A percentile compares a stretch with the other conserved stretches of the same genome.
Evolutionary conservation across 2,113 vertebrate genomes (phyloP).

Genomic region (Emydocephalus ijimae): DNA sequence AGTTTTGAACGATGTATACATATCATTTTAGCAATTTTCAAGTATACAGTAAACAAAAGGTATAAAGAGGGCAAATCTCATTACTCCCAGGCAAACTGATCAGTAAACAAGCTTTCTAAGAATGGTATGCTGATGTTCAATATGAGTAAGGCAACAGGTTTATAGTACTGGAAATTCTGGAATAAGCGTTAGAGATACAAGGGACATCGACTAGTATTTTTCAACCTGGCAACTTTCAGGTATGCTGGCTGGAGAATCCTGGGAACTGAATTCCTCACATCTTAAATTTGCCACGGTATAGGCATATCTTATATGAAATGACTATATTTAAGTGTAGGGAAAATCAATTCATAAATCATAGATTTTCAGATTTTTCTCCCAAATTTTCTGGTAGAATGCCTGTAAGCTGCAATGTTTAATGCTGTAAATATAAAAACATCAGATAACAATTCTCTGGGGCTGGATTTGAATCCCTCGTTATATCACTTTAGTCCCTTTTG

Average conservation of each 20-base stretch:
- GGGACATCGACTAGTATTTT: not conserved
- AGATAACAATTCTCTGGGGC: conserved; percentile 49
- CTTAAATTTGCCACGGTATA: not conserved
- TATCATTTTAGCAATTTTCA: not conserved
- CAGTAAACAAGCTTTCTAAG: not conserved
- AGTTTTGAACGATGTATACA: not conserved
- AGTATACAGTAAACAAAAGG: conserved; percentile 11
- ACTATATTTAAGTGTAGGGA: not conserved
- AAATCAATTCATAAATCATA: not conserved
- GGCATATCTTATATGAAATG: not conserved
- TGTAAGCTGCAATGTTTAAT: conserved; percentile 25
- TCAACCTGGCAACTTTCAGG: not conserved
- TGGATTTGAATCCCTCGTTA: conserved; percentile 42
- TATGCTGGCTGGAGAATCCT: not conserved
- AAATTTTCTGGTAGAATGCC: conserved; percentile 11
- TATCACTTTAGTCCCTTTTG: conserved; percentile 47
- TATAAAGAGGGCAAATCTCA: not conserved
- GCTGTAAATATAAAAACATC: conserved; percentile 40
- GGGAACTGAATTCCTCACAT: not conserved
- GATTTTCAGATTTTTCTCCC: not conserved
- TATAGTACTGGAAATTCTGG: not conserved
- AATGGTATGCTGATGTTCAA: not conserved
- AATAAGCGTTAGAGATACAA: not conserved
- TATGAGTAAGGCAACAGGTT: not conserved
- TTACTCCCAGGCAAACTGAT: not conserved